Evolutionary conservation across 2,888 invertebrate species (phyloP).

Genomic region (Dryobotodes eremita): DNA sequence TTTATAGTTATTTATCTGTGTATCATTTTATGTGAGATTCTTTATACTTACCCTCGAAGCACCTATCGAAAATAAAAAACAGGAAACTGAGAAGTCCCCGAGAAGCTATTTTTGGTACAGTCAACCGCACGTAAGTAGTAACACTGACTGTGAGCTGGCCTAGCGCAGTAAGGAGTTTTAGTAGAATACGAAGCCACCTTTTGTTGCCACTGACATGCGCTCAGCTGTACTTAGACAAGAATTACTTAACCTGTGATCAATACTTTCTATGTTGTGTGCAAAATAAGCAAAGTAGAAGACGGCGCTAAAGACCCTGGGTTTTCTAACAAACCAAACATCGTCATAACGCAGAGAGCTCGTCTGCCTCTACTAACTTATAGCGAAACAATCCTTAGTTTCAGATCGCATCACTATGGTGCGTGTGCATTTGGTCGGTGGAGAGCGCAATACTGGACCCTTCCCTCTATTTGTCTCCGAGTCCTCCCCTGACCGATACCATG

Average conservation of each 20-base stretch:
- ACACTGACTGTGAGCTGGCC: background rate
- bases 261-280: background rate
- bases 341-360: background rate
- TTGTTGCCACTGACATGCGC: background rate
- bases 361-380: background rate
- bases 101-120: background rate
- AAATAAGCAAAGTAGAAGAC: background rate
- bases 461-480: slow-evolving; percentile 82
- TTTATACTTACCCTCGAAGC: background rate
- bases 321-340: background rate
- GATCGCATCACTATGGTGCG: slow-evolving; percentile 56
- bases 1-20: background rate
- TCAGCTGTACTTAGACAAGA: background rate
- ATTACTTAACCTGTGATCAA: background rate
- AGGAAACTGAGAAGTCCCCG: background rate
- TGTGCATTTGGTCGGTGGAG: slow-evolving; percentile 62
- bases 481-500: slow-evolving; percentile 75
- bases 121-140: background rate
- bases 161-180: background rate
- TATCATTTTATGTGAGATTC: background rate
- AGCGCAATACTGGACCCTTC: slow-evolving; percentile 82
- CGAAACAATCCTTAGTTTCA: slow-evolving; percentile 47
- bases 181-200: background rate
- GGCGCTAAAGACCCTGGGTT: background rate
- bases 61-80: background rate